A percentile compares a stretch with the other conserved stretches of the same genome.
Evolutionary conservation across 2,888 invertebrate genomes (phyloP).

Genomic region (Drymonia ruficornis): DNA sequence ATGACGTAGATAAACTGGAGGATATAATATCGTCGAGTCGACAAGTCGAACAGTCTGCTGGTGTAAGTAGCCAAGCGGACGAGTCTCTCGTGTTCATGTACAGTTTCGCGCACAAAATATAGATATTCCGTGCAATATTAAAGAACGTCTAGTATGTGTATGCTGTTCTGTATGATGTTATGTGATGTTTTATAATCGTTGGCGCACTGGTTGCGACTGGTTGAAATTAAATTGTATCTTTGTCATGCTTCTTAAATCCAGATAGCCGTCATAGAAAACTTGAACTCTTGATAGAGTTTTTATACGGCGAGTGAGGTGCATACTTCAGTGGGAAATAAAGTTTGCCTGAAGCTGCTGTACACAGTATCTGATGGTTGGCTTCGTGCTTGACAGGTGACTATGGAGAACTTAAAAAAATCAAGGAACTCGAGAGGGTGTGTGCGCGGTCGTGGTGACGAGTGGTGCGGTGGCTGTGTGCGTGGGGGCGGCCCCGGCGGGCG

Average conservation of each 20-base stretch:
- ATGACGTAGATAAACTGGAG: constrained; percentile 31
- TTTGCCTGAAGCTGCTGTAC: constrained; percentile 28
- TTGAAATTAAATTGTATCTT: no score
- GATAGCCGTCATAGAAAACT: not conserved
- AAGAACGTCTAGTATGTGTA: constrained; percentile 16
- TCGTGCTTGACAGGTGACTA: constrained; percentile 45
- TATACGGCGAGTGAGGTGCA: constrained; percentile 4
- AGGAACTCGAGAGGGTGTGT: constrained; percentile 53
- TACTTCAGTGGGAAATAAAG: constrained; percentile 15
- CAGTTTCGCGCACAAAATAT: constrained; percentile 18
- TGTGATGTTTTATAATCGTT: not conserved
- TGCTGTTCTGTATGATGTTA: constrained; percentile 8
- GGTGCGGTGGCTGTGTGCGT: constrained; percentile 43
- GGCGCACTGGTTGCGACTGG: not conserved
- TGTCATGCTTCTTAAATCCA: no score
- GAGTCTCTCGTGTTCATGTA: constrained; percentile 14
- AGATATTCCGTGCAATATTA: constrained; percentile 19
- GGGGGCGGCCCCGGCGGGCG: constrained; percentile 61
- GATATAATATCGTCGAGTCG: constrained; percentile 28
- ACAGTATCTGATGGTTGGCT: constrained; percentile 47
- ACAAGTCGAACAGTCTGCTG: constrained; percentile 27
- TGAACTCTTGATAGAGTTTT: not conserved
- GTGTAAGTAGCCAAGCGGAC: constrained; percentile 17
- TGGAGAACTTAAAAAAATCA: constrained; percentile 60
- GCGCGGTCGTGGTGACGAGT: constrained; percentile 47